These are phyloP conservation scores for Parnassius mnemosyne DNA, from an alignment of 2,888 invertebrate genomes.

Conservation along the genomic window DNA sequence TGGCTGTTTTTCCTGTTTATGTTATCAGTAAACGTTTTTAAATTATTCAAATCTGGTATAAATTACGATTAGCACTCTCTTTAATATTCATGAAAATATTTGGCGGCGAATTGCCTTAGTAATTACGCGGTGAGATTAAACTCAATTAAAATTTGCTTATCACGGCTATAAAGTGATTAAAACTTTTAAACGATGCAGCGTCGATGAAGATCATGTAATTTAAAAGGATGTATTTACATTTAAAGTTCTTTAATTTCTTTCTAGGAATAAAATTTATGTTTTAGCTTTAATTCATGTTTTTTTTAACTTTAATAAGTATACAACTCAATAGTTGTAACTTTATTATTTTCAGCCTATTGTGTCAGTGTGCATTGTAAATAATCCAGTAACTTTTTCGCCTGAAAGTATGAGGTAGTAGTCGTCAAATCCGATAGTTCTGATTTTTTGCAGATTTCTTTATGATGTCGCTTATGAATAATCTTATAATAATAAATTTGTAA, in stretches of 20 bases:
- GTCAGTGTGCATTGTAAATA: too few relatives aligned
- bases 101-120: constrained; percentile 49
- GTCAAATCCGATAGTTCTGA: too few relatives aligned
- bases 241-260: constrained; percentile 20
- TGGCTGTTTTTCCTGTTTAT: background rate
- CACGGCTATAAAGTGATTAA: constrained; percentile 28
- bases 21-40: background rate
- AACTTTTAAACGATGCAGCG: constrained; percentile 28
- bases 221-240: constrained; percentile 27
- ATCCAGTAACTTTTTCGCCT: too few relatives aligned
- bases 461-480: too few relatives aligned
- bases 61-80: constrained; percentile 24
- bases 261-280: too few relatives aligned
- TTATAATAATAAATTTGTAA: too few relatives aligned
- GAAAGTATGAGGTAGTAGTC: too few relatives aligned
- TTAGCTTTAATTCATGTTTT: too few relatives aligned
- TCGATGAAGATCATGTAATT: constrained; percentile 27
- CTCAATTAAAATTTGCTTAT: constrained; percentile 28
- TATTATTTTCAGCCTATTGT: too few relatives aligned
- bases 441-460: too few relatives aligned
- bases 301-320: too few relatives aligned
- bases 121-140: constrained; percentile 80
- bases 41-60: constrained; percentile 15
- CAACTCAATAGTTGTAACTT: too few relatives aligned
- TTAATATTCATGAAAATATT: constrained; percentile 28